Percentiles rank a stretch among this genome's conserved stretches.
phyloP scores from a whole-genome alignment of 2,888 invertebrate species.

The Dynastes grantii region DNA sequence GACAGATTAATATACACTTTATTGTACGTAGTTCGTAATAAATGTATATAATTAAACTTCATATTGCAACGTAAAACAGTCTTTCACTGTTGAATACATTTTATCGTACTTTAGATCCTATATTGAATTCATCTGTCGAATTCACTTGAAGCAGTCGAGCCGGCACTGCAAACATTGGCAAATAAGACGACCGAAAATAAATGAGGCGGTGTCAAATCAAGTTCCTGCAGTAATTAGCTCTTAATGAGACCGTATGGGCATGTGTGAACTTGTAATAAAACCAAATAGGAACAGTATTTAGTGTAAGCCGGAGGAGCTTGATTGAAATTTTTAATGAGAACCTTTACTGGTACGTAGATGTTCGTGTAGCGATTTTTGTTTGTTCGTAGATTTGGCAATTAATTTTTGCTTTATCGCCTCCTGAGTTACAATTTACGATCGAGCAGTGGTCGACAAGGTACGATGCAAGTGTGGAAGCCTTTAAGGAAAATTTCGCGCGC shows the following conservation, averaged over 20 bases:
- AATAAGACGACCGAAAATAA: conserved; percentile 52
- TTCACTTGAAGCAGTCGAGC: background rate
- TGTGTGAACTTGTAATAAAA: conserved; percentile 57
- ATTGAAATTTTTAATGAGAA: conserved; percentile 51
- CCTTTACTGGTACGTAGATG: conserved; percentile 17
- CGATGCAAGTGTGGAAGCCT: background rate
- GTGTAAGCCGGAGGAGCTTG: conserved; percentile 25
- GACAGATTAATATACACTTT: background rate
- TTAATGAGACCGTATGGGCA: conserved; percentile 56
- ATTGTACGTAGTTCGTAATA: background rate
- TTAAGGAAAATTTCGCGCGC: background rate
- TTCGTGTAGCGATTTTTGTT: background rate
- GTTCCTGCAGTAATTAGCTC: conserved; percentile 60
- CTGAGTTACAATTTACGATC: background rate
- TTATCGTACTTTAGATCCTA: too few species aligned
- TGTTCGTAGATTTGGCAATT: conserved; percentile 15
- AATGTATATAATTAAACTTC: background rate
- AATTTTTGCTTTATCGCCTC: conserved; percentile 20
- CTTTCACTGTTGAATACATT: too few species aligned
- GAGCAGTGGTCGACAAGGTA: background rate
- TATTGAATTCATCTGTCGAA: too few species aligned
- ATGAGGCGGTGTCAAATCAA: conserved; percentile 58
- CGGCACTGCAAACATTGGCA: conserved; percentile 23
- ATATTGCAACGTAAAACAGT: too few species aligned
- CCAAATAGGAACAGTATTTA: conserved; percentile 48